Evolutionary conservation across 2,797 vertebrate species (phyloP).

Genomic region (Lithobates pipiens): DNA sequence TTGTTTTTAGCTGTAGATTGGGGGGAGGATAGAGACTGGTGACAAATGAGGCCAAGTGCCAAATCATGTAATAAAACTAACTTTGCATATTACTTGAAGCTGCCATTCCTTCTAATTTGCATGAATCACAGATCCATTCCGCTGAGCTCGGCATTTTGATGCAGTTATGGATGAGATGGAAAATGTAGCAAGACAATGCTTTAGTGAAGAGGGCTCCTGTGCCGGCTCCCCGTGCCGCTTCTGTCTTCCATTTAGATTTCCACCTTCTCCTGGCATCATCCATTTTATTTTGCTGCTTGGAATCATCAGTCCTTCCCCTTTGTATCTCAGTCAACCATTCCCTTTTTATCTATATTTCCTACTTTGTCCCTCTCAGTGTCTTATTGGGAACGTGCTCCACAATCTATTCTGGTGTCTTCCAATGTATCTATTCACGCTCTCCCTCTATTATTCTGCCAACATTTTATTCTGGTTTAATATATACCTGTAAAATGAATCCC

Average conservation of each 20-base stretch:
- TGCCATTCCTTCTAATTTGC: constrained; percentile 62
- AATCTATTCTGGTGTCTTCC: constrained; percentile 9
- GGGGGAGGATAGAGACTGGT: constrained; percentile 29
- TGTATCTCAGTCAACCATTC: constrained; percentile 34
- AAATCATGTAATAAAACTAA: constrained; percentile 62
- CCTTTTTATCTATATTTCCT: constrained; percentile 32
- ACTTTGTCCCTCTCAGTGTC: not conserved
- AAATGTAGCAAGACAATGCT: constrained; percentile 58
- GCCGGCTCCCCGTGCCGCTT: constrained; percentile 55
- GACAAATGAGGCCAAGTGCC: constrained; percentile 58
- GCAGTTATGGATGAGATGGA: constrained; percentile 59
- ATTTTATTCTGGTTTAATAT: not conserved
- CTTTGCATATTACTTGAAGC: constrained; percentile 63
- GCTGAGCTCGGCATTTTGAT: constrained; percentile 62
- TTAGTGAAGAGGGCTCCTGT: constrained; percentile 46
- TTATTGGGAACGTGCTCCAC: constrained; percentile 14
- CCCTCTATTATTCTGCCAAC: not conserved
- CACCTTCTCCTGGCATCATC: constrained; percentile 37
- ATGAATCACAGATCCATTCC: constrained; percentile 59
- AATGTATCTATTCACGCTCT: not conserved
- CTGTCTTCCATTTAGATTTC: constrained; percentile 48
- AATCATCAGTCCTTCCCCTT: constrained; percentile 38
- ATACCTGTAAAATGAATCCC: constrained; percentile 2
- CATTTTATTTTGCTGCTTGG: constrained; percentile 42
- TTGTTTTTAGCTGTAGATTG: not conserved